Base-by-base conservation (phyloP, 2,113 vertebrate species). In the Rhagologus leucostigma region DNA sequence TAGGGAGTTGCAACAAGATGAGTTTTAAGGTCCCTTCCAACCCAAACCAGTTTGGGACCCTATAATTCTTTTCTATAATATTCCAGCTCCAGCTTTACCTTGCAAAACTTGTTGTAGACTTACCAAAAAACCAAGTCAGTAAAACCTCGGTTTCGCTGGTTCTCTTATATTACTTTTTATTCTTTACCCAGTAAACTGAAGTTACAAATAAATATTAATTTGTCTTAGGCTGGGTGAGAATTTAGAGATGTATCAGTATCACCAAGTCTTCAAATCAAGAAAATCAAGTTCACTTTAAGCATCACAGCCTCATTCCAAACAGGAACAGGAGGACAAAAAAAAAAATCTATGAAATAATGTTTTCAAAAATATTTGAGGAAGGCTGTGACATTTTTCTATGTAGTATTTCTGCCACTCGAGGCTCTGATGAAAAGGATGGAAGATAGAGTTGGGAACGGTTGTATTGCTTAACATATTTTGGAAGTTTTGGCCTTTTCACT, bases 341-440 rank as follows among this genome's bases (percentile, higher is more conserved):
- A 37, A 55, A 10, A n/a, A 1, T 0, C 3, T 1, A 33, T 0
- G 1, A 56, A 81, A 41, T 1, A 18, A 6, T 2, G 3, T 30
- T 88, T 82, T 42, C 4, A 37, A 42, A 89, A 76, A 32, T 30
- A n/a, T 30, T 73, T 26, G 60, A 41, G 11, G 50, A 41, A 55
- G 11, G 6, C 13, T 37, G 47, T 9, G 42, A 4, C 21, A 5
- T 23, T 84, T 67, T 33, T 11, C 20, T 6, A 9, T 4, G 1
- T 0, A 26, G 8, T 17, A 53, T 33, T 53, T 64, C 30, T 50
- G 17, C 30, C 49, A 32, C 22, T 64, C 0, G 0, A n/a, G 10
- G 37, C 59, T 35, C 9, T 26, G 35, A 22, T 6, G 7, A 3
- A 30, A 53, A 33, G 42, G 19, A 22, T 30, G 16, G 35, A 32